Evolutionary conservation across 2,113 vertebrate genomes (phyloP).

Genomic region (Formicarius rufipectus): DNA sequence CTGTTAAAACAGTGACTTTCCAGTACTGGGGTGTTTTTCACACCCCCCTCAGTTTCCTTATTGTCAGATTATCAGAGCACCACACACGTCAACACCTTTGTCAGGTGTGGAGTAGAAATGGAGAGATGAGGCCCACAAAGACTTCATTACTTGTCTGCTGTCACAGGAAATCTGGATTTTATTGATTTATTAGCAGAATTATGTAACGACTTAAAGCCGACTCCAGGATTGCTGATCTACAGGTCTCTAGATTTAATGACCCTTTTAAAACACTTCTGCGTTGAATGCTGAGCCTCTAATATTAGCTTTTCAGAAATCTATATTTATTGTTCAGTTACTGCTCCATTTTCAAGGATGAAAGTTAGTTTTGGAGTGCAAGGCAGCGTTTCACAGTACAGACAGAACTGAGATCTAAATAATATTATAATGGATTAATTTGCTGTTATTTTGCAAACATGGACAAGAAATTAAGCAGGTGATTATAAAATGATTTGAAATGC

Average conservation of each 20-base stretch:
- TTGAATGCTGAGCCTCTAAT: background rate
- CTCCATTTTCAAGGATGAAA: background rate
- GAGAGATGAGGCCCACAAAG: background rate
- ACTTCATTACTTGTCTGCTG: background rate
- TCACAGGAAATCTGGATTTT: background rate
- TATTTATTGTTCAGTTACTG: background rate
- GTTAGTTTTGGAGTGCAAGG: background rate
- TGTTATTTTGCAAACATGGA: background rate
- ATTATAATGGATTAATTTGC: background rate
- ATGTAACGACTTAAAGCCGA: background rate
- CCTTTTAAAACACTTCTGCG: background rate
- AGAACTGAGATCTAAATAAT: background rate
- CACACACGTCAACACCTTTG: background rate
- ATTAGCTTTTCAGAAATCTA: background rate
- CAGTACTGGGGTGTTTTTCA: fast-evolving
- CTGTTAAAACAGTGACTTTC: background rate
- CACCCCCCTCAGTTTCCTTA: too few relatives aligned
- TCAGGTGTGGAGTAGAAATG: background rate
- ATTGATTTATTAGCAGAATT: background rate
- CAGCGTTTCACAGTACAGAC: background rate
- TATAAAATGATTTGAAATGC: background rate
- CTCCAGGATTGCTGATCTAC: background rate
- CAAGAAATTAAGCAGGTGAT: background rate
- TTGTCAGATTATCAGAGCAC: background rate
- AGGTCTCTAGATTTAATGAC: background rate